Base-by-base conservation (phyloP, 2,113 vertebrate genomes). In the Mohoua ochrocephala region DNA sequence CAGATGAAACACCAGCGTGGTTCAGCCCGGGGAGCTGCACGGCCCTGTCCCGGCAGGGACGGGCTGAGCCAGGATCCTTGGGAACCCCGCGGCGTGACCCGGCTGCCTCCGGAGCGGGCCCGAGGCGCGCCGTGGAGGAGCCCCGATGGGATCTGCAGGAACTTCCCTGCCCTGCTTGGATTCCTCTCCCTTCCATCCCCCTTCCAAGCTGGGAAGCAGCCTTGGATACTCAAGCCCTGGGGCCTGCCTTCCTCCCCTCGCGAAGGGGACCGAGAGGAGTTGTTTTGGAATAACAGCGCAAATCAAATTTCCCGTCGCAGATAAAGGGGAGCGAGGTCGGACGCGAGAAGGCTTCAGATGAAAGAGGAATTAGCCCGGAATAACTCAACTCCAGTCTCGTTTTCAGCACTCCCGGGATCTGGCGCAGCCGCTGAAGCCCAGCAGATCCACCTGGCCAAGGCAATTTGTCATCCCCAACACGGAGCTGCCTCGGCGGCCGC, bases 271-370 rank as follows among this genome's bases (percentile, higher is more conserved):
- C 2, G 37, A 86, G 91, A 89, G 84, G 80, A 89, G 91, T 95
- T 93, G 93, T 95, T 97, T 94, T 89, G 95, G 95, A 95, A 89
- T 78, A 94, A 95, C 88, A 95, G 91, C 7, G 91, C 92, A 93
- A 96, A 96, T 97, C 69, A 6, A 95, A 95, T 96, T 96, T 96
- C 83, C 68, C n/a, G 0, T 84, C 1, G 1, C 67, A 92, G 93
- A 95, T 94, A 78, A 89, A 75, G 79, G 73, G 61, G 76, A 82
- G 71, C 89, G 84, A 82, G 91, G 93, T 96, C 92, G 93, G 35
- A 63, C 64, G 47, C 20, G 91, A 92, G 89, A 82, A 87, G 68
- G 76, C 60, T 95, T 74, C 12, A 71, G 96, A 95, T 94, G 92
- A 96, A 96, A 96, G 96, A 64, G 79, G 57, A 87, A 91, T 95